Percentiles rank a stretch among this genome's conserved stretches.
Evolutionary conservation across 2,797 vertebrate genomes (phyloP).

Genomic region (Sebastes elongatus): DNA sequence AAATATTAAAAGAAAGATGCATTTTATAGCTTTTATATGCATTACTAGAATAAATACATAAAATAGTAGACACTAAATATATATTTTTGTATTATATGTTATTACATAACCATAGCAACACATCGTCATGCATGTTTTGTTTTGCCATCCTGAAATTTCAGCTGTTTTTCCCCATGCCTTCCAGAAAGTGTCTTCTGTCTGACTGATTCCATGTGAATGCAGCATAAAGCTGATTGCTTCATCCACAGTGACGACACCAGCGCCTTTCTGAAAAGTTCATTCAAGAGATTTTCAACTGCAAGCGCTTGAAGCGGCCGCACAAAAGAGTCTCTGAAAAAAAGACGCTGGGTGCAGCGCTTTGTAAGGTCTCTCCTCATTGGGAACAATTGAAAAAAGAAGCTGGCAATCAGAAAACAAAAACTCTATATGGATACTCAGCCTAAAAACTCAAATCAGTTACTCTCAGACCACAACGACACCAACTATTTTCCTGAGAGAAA

Average conservation of each 20-base stretch:
- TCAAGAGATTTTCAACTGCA: background rate
- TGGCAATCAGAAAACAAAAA: background rate
- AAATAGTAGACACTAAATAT: too few relatives aligned
- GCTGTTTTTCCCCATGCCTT: too few relatives aligned
- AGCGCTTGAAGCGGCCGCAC: background rate
- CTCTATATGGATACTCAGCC: background rate
- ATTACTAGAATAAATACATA: too few relatives aligned
- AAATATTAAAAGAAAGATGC: too few relatives aligned
- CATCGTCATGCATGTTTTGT: too few relatives aligned
- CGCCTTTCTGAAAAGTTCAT: background rate
- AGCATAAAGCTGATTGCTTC: background rate
- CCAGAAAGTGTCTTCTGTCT: too few relatives aligned
- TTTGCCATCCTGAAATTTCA: too few relatives aligned
- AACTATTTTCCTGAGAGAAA: background rate
- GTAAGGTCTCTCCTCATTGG: background rate
- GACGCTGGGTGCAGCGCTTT: background rate
- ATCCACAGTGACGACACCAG: background rate
- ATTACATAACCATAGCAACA: too few relatives aligned
- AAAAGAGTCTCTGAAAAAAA: background rate
- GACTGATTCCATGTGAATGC: too few relatives aligned
- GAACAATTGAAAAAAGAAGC: background rate
- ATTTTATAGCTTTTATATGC: too few relatives aligned
- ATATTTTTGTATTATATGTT: too few relatives aligned
- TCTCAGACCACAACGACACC: slow-evolving; percentile 11
- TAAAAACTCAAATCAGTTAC: background rate